Conservation (phyloP, 1,140 invertebrate species). For the Metaphire vulgaris region DNA sequence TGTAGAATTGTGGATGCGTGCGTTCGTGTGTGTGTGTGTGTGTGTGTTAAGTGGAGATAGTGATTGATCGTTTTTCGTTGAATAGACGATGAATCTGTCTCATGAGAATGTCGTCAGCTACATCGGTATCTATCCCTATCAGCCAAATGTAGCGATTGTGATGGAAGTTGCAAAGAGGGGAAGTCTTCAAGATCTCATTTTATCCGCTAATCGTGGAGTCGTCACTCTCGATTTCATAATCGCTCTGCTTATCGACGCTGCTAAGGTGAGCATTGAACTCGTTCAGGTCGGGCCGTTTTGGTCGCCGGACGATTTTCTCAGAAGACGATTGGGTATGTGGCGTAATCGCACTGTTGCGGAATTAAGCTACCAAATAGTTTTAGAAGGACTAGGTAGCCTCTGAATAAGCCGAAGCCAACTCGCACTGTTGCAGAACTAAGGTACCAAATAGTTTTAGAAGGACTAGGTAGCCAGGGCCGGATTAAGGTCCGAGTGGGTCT, state of each 20-base stretch:
- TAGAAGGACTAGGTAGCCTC: no score
- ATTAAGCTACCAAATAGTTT: no score
- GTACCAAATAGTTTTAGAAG: no score
- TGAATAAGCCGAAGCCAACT: no score
- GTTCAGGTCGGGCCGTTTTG: no score
- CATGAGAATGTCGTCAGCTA: not conserved
- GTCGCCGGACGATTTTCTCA: no score
- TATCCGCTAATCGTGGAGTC: not conserved
- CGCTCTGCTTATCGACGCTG: not conserved
- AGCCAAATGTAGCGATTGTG: not conserved
- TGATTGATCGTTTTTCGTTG: not conserved
- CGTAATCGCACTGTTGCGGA: no score
- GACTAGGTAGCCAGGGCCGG: no score
- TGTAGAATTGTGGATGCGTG: not conserved
- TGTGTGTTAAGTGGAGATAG: not conserved
- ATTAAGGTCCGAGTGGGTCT: no score
- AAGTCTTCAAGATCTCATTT: not conserved
- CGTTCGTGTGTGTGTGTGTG: not conserved
- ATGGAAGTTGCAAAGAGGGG: not conserved
- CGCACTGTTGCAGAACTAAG: no score
- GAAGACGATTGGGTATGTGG: no score
- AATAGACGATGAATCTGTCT: not conserved
- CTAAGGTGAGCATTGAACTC: not conserved
- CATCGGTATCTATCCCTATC: not conserved
- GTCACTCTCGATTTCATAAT: not conserved